These are phyloP conservation scores for Mormyrops boulengeri DNA, from an alignment of 2,797 vertebrate genomes.

Conservation along the genomic window DNA sequence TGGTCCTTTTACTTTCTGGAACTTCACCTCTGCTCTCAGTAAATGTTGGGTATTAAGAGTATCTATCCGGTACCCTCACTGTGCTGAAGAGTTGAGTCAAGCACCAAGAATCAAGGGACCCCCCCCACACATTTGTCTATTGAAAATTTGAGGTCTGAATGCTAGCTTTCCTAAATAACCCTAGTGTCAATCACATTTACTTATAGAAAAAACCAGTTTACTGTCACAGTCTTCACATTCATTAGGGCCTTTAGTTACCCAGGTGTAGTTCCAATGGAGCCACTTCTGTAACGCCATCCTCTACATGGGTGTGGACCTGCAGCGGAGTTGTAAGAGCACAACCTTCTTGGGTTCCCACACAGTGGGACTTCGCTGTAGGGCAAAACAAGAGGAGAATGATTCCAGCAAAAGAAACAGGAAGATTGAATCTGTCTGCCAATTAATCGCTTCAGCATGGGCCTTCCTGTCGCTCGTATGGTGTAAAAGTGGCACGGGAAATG, in stretches of 20 bases:
- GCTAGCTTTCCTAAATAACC: background rate
- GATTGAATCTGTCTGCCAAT: background rate
- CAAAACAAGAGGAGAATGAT: background rate
- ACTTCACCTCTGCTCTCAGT: background rate
- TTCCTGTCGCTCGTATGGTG: background rate
- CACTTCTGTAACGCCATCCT: background rate
- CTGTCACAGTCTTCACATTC: background rate
- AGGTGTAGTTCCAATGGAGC: background rate
- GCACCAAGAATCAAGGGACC: background rate
- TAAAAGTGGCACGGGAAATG: slow-evolving; percentile 1
- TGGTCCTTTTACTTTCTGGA: background rate
- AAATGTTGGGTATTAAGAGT: background rate
- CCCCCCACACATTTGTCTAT: background rate
- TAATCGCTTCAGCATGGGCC: background rate
- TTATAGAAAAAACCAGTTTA: background rate
- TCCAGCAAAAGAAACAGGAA: background rate
- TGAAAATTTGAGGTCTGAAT: background rate
- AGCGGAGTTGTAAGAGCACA: background rate
- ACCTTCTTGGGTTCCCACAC: background rate
- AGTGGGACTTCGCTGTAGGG: background rate
- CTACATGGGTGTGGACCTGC: background rate
- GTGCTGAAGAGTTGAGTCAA: background rate
- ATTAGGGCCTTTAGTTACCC: background rate
- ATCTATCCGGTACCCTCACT: background rate
- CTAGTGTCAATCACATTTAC: background rate